Evolutionary conservation across 2,113 vertebrate genomes (phyloP).

Genomic region (Felis chaus): DNA sequence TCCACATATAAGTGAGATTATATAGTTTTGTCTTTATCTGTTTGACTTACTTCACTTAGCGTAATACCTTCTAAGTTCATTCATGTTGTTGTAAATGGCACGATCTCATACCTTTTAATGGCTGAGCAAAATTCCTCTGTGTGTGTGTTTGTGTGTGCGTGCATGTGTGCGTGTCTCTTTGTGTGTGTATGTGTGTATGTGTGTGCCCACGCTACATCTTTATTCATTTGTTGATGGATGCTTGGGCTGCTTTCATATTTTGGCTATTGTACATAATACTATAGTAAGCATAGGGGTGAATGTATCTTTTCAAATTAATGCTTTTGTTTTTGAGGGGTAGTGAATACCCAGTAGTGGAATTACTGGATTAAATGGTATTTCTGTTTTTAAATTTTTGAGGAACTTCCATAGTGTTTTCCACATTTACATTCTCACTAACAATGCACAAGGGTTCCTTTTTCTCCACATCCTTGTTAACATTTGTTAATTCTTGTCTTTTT

Average conservation of each 20-base stretch:
- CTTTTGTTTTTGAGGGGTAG: not conserved
- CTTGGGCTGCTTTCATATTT: not conserved
- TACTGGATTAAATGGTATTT: not conserved
- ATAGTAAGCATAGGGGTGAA: not conserved
- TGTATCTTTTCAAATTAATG: not conserved
- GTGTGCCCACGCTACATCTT: not conserved
- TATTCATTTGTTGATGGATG: not conserved
- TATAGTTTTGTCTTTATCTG: not conserved
- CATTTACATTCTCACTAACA: not conserved
- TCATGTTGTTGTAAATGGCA: not conserved
- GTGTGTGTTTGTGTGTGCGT: not conserved
- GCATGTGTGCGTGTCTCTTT: not conserved
- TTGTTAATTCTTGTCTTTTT: not conserved
- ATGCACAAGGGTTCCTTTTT: not conserved
- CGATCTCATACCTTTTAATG: not conserved
- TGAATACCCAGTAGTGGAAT: not conserved
- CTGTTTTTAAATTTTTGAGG: not conserved
- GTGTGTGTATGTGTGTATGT: not conserved
- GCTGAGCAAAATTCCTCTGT: not conserved
- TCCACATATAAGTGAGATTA: not conserved
- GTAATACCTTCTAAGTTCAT: not conserved
- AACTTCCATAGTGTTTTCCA: not conserved
- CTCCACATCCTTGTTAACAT: not conserved
- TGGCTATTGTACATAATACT: not conserved
- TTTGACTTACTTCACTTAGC: not conserved